A percentile compares a stretch with the other conserved stretches of the same genome.
Evolutionary conservation across 2,888 invertebrate genomes (phyloP).

Genomic region (Deroplatys truncata): DNA sequence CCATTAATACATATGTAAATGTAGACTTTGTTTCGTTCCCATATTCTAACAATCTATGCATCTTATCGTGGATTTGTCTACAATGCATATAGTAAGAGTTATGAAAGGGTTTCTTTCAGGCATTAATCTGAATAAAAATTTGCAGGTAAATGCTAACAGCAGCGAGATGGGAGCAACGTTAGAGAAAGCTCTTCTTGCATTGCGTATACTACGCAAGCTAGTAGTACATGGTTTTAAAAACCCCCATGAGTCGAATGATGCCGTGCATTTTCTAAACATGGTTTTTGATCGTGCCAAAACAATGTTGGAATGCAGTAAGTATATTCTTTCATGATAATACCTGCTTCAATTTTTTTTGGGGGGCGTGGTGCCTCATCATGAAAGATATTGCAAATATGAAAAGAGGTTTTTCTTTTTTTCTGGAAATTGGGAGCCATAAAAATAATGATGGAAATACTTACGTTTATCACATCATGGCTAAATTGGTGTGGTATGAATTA

Average conservation of each 20-base stretch:
- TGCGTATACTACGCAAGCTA: slow-evolving; percentile 78
- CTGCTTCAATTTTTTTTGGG: neutral
- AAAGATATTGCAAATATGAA: neutral
- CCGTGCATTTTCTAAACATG: slow-evolving; percentile 71
- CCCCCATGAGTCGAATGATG: slow-evolving; percentile 69
- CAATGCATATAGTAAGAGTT: no score
- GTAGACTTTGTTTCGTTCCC: no score
- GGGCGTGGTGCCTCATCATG: no score
- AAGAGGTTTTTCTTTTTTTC: neutral
- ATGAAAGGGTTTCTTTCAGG: no score
- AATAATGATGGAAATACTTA: no score
- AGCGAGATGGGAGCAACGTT: slow-evolving; percentile 59
- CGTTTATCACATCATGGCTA: no score
- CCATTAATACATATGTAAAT: no score
- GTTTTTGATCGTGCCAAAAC: slow-evolving; percentile 74
- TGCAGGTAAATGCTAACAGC: slow-evolving; percentile 2
- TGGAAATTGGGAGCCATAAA: no score
- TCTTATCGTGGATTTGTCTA: no score
- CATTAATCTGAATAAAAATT: neutral
- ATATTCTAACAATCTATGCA: no score
- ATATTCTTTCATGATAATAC: neutral
- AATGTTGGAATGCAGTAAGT: slow-evolving; percentile 78
- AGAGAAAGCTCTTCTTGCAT: slow-evolving; percentile 75
- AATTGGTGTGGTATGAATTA: no score
- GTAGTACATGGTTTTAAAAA: slow-evolving; percentile 78